Evolutionary conservation across 2,888 invertebrate genomes (phyloP), one percentile per base, ranked within the genome.

Genomic region (Smittia aterrima): DNA sequence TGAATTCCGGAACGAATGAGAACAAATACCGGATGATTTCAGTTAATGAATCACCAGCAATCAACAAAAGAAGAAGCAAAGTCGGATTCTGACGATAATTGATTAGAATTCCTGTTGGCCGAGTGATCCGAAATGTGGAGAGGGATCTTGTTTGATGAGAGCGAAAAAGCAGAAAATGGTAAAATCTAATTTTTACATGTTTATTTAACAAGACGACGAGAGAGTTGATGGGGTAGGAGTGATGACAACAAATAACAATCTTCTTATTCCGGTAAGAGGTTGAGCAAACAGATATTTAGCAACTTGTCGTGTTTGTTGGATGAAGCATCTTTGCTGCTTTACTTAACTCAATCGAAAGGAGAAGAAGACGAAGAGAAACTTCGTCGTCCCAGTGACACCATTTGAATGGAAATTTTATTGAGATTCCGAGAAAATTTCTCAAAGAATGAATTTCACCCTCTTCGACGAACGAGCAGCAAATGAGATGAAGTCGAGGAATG

Each of bases 271-370:
- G 41, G 32, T 67, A 41, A 47, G 41, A 67, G 22, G 32, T 41
- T 67, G 24, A n/a, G n/a, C 67, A 41, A 67, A 67, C 32, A 67
- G n/a, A 47, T 41, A 67, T 66, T 66, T 32, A 66, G 66, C 27
- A 27, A 32, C 32, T 32, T 16, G 40, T 67, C 58, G 58, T 20
- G 58, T 20, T 18, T 22, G n/a, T 47, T n/a, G 11, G 11, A 38
- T 11, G 53, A 47, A 47, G 18, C 18, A 47, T 16, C n/a, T 47
- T 47, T 58, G 4, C 22, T 47, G 47, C 11, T 47, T 47, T 32
- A 9, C 32, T 32, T 32, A 9, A 6, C 4, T 32, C 32, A 32
- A 3, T 32, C 2, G 7, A 47, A n/a, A 16, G 2, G 16, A 9
- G 47, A 47, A 47, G 47, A 47, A 47, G 47, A 13, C 38, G 9